Evolutionary conservation across 92 coral and sea anemone genomes (phyloP).

Genomic region (Virgularia gustaviana): DNA sequence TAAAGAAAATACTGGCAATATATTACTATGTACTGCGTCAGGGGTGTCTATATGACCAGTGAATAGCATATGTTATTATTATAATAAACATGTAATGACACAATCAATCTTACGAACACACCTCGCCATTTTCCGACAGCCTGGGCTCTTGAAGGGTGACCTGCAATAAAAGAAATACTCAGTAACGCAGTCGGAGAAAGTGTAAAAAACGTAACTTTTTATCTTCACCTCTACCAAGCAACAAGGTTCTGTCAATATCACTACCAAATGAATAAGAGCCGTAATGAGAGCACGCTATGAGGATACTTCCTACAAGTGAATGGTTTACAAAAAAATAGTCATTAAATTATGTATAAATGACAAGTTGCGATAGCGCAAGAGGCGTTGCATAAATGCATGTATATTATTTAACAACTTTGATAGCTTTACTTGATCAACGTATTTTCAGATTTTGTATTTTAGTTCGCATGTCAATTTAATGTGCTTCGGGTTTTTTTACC

Average conservation of each 20-base stretch:
- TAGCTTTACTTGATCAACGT: no score
- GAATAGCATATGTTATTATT: no score
- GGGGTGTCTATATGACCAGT: no score
- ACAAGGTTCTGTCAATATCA: constrained; percentile 81
- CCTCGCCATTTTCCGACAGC: constrained; percentile 87
- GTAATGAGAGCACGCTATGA: constrained; percentile 79
- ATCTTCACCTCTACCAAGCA: constrained; percentile 84
- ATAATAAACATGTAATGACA: no score
- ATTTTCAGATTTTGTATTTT: background rate
- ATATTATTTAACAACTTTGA: background rate
- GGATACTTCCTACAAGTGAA: constrained; percentile 67
- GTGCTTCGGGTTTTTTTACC: constrained; percentile 59
- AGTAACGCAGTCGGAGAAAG: background rate
- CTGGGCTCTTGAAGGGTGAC: constrained; percentile 83
- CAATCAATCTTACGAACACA: constrained; percentile 14
- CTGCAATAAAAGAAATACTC: constrained; percentile 26
- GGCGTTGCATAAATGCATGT: background rate
- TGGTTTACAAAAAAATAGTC: no score
- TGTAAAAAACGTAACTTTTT: background rate
- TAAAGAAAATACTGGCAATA: no score
- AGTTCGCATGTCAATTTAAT: no score
- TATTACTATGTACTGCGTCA: no score
- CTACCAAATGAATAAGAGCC: constrained; percentile 81
- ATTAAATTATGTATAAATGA: background rate
- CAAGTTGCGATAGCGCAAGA: background rate